Conservation (phyloP, 2,797 vertebrate species). For the Bucorvus abyssinicus region DNA sequence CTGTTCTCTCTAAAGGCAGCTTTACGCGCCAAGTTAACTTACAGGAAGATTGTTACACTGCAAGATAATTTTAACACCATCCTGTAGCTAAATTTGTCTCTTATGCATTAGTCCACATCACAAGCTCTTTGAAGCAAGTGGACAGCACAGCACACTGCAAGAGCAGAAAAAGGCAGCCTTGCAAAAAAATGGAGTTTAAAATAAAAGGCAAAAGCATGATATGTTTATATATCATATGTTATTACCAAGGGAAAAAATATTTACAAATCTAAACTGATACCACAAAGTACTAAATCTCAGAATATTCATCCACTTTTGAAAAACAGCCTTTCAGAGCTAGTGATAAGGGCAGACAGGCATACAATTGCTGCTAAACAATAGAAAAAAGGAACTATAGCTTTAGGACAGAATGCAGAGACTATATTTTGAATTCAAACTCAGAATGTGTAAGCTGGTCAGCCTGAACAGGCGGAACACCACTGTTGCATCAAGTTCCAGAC, state of each 20-base stretch:
- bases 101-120: neutral
- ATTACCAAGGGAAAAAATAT: neutral
- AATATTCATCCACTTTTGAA: neutral
- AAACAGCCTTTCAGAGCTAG: neutral
- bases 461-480: neutral
- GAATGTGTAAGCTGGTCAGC: neutral
- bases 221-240: neutral
- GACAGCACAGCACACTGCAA: neutral
- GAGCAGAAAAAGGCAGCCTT: neutral
- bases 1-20: neutral
- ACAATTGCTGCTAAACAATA: constrained; percentile 25
- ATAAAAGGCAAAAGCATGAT: neutral
- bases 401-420: neutral
- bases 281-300: neutral
- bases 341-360: neutral
- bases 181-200: neutral
- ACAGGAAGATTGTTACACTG: neutral
- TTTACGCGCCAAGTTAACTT: neutral
- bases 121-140: neutral
- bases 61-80: neutral
- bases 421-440: neutral
- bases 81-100: neutral
- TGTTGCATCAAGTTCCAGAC: neutral
- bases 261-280: neutral
- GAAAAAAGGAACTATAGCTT: constrained; percentile 15